Percentiles rank a stretch among this genome's conserved stretches.
phyloP scores from a whole-genome alignment of 2,888 invertebrate genomes.

The Papilio gigon region DNA sequence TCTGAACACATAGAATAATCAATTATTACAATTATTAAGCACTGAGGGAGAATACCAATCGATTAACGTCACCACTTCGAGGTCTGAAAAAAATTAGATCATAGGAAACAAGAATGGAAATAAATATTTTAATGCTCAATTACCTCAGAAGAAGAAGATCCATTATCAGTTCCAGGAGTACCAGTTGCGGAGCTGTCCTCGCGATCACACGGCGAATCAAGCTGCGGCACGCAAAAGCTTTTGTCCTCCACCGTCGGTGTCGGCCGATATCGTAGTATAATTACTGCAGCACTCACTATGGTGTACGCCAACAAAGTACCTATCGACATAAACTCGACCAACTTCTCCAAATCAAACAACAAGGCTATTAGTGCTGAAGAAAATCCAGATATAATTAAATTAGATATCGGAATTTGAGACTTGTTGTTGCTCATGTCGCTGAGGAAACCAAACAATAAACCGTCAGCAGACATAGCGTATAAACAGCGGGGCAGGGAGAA shows the following conservation, averaged over 20 bases:
- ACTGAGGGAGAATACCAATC: not conserved
- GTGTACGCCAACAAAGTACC: conserved; percentile 94
- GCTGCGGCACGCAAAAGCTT: conserved; percentile 72
- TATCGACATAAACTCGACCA: conserved; percentile 97
- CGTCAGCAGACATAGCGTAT: conserved; percentile 96
- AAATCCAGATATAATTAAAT: conserved; percentile 89
- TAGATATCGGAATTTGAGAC: conserved; percentile 90
- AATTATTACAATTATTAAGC: not conserved
- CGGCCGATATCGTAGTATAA: conserved; percentile 91
- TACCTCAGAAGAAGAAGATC: conserved; percentile 83
- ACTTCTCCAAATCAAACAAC: conserved; percentile 92
- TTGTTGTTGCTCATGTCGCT: conserved; percentile 87
- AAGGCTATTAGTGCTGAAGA: conserved; percentile 90
- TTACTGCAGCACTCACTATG: conserved; percentile 94
- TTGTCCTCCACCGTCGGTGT: conserved; percentile 77
- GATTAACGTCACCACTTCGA: not conserved
- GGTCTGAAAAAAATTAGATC: not conserved
- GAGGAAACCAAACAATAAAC: conserved; percentile 90
- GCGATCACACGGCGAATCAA: conserved; percentile 81
- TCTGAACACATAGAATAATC: conserved; percentile 53
- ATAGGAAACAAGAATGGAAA: not conserved
- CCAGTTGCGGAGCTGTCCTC: conserved; percentile 85
- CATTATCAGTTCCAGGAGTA: conserved; percentile 83
- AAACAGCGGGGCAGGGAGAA: conserved; percentile 93
- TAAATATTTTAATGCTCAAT: not conserved